Evolutionary conservation across 2,888 invertebrate genomes (phyloP).

Genomic region (Epirrita christyi): DNA sequence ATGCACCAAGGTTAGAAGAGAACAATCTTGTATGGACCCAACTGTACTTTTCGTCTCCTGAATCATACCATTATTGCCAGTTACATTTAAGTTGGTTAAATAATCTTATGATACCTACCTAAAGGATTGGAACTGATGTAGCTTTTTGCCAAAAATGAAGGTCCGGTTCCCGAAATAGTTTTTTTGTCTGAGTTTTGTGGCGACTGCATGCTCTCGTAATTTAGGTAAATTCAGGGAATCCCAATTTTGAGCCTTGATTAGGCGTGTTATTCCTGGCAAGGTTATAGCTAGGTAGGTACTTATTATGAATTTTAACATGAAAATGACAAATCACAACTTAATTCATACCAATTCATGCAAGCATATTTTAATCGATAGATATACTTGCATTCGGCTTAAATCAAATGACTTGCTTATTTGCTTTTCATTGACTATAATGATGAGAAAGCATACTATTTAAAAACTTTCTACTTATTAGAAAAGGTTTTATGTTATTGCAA

Average conservation of each 20-base stretch:
- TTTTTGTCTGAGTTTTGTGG: background rate
- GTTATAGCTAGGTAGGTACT: too few relatives aligned
- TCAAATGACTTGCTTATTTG: constrained; percentile 14
- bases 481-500: background rate
- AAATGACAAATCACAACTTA: too few relatives aligned
- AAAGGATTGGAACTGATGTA: too few relatives aligned
- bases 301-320: too few relatives aligned
- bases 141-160: background rate
- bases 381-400: background rate
- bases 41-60: constrained; percentile 29
- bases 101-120: too few relatives aligned
- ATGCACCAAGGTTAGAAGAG: constrained; percentile 42
- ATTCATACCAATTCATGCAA: background rate
- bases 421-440: constrained; percentile 5
- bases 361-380: background rate
- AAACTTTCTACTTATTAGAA: constrained; percentile 2
- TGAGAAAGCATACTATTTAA: background rate
- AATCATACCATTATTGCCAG: constrained; percentile 28
- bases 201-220: background rate
- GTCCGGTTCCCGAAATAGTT: background rate
- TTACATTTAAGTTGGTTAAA: background rate
- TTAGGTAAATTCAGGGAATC: background rate
- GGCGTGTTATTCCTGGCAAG: too few relatives aligned
- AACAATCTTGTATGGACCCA: constrained; percentile 29
- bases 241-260: background rate